Base-by-base conservation (phyloP, 2,888 invertebrate species). In the Orthosia cruda region DNA sequence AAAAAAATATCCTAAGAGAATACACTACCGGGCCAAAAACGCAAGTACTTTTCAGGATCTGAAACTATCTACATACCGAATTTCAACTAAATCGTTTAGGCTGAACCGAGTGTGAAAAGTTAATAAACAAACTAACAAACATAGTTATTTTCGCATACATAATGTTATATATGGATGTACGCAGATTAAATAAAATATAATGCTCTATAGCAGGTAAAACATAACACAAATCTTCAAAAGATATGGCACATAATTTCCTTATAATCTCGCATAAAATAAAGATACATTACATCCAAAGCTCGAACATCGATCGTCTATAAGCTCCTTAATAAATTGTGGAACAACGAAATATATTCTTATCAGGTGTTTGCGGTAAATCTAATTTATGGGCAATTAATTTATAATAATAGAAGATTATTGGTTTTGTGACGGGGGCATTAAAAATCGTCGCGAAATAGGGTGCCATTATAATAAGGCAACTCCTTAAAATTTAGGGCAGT, bases 281-380 rank as follows among this genome's bases (percentile, higher is more conserved):
- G 18, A 81, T 59, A 81, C 32, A 71, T 80, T 47, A 67, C 50
- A 12, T 1, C 4, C 9, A 15, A 61, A 64, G 54, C 58, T 50
- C 23, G 11, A n/a, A 61, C 49, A 49, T 49, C 49, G n/a, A 67
- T 55, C 26, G 12, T 1, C 16, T 50, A 55, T 71, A 72, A 65
- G 65, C 72, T 58, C 23, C 58, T 23, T 58, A 58, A 72, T 72
- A 82, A 82, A 77, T 82, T 66, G 50, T 52, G 45, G n/a, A n/a
- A n/a, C n/a, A n/a, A n/a, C n/a, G 67, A 73, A 62, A 61, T 61
- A 59, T 68, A 72, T 76, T 76, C 57, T 54, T 61, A 72, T 72
- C 72, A 69, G 68, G 61, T 69, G 40, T 67, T 55, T 16, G 50
- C 7, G 32, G 54, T 55, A 73, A 82, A 77, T 40, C 72, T n/a